Evolutionary conservation across 2,888 invertebrate species (phyloP).

Genomic region (Dendrolimus houi): DNA sequence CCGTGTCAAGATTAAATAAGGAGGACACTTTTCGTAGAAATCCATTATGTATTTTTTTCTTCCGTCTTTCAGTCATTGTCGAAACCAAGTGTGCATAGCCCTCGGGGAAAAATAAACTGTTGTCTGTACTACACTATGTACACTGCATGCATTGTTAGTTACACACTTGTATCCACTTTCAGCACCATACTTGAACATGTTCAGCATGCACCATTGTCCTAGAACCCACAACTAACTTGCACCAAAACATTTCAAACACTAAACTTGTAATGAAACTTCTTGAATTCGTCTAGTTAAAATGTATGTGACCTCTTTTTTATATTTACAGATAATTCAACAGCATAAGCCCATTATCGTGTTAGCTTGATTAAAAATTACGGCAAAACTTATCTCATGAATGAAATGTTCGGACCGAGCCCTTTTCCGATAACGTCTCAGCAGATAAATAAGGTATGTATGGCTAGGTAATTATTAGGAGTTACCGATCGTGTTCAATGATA

Average conservation of each 20-base stretch:
- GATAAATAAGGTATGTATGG: slow-evolving; percentile 45
- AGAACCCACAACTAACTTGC: slow-evolving; percentile 73
- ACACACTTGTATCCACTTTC: slow-evolving; percentile 70
- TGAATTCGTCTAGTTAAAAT: slow-evolving; percentile 2
- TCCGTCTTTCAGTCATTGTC: slow-evolving; percentile 75
- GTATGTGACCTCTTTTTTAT: slow-evolving; percentile 42
- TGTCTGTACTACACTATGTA: slow-evolving; percentile 69
- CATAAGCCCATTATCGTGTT: slow-evolving; percentile 62
- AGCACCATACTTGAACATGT: slow-evolving; percentile 59
- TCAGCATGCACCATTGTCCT: slow-evolving; percentile 74
- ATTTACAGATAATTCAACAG: slow-evolving; percentile 43
- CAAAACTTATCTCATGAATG: slow-evolving; percentile 63
- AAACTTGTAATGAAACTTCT: background rate
- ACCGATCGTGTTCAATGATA: slow-evolving; percentile 62
- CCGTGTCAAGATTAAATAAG: slow-evolving; percentile 90
- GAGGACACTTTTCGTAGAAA: slow-evolving; percentile 93
- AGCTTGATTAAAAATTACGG: slow-evolving; percentile 55
- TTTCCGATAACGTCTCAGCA: slow-evolving; percentile 70
- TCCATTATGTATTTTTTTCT: slow-evolving; percentile 78
- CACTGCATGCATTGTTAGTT: slow-evolving; percentile 76
- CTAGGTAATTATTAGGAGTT: slow-evolving; percentile 61
- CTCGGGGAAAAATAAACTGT: slow-evolving; percentile 42
- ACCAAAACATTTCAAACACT: slow-evolving; percentile 57
- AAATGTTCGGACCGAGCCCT: slow-evolving; percentile 61
- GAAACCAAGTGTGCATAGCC: slow-evolving; percentile 62